Evolutionary conservation across 2,797 vertebrate genomes (phyloP).

Genomic region (Toxotes lorentzi): DNA sequence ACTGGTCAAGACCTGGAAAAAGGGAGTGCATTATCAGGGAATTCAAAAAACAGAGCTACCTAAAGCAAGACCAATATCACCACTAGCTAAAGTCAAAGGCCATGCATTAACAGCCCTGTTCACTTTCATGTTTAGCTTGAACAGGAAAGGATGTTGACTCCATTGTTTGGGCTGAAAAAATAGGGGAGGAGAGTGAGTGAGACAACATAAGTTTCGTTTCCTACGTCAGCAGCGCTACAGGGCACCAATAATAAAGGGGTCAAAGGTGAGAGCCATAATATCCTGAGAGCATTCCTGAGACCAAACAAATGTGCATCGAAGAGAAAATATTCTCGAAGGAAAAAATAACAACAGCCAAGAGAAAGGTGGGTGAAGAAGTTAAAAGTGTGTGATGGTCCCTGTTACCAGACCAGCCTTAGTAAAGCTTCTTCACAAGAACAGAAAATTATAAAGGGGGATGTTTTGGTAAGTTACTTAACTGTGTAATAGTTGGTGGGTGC

Average conservation of each 20-base stretch:
- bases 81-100: conserved; percentile 10
- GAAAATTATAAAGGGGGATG: neutral
- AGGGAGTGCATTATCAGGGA: neutral
- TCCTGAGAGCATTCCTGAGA: conserved; percentile 9
- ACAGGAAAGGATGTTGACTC: conserved; percentile 19
- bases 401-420: neutral
- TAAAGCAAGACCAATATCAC: neutral
- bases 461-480: neutral
- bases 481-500: neutral
- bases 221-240: conserved; percentile 20
- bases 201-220: conserved; percentile 37
- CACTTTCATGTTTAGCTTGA: conserved; percentile 19
- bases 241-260: conserved; percentile 27
- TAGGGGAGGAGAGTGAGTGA: conserved; percentile 19
- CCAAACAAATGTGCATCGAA: conserved; percentile 24
- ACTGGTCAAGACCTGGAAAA: neutral
- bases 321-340: neutral
- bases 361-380: neutral
- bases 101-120: neutral
- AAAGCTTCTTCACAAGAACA: neutral
- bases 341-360: neutral
- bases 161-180: conserved; percentile 46
- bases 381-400: neutral
- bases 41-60: too few relatives aligned
- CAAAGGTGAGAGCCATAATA: conserved; percentile 40